Conservation (phyloP, 2,888 invertebrate species). For the Macrosoma leucophasiata region DNA sequence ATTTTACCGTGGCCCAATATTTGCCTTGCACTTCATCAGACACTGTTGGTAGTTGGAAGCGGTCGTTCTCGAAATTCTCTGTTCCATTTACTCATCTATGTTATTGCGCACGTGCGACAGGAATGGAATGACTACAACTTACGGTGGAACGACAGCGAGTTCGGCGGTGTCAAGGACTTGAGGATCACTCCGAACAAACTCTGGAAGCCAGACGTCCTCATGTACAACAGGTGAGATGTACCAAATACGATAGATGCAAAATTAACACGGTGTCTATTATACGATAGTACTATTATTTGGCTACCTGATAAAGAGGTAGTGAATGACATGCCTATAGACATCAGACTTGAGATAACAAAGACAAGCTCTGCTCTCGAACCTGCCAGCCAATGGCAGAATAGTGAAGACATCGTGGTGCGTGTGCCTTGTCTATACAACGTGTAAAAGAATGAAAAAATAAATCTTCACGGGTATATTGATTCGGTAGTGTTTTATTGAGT, state of each 20-base stretch:
- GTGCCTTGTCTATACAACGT: background rate
- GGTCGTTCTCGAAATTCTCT: background rate
- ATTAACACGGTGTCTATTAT: too few species aligned
- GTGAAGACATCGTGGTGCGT: background rate
- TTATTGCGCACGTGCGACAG: conserved; percentile 70
- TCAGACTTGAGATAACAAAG: too few species aligned
- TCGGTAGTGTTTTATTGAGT: too few species aligned
- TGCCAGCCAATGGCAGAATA: background rate
- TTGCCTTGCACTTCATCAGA: too few species aligned
- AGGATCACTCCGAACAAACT: conserved; percentile 96
- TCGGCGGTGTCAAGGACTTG: conserved; percentile 94
- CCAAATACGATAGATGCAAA: background rate
- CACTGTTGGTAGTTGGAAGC: conserved; percentile 4
- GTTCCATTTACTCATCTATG: conserved; percentile 34
- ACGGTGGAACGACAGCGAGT: conserved; percentile 96
- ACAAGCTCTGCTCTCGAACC: too few species aligned
- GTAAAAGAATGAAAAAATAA: too few species aligned
- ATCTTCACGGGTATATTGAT: too few species aligned
- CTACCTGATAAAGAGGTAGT: too few species aligned
- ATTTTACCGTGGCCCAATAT: too few species aligned
- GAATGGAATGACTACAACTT: conserved; percentile 99
- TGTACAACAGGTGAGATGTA: conserved; percentile 95
- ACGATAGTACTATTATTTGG: too few species aligned
- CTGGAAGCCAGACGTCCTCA: conserved; percentile 99
- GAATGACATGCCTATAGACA: background rate